Evolutionary conservation across 2,888 invertebrate species (phyloP).

Genomic region (Drosophila sordidula): DNA sequence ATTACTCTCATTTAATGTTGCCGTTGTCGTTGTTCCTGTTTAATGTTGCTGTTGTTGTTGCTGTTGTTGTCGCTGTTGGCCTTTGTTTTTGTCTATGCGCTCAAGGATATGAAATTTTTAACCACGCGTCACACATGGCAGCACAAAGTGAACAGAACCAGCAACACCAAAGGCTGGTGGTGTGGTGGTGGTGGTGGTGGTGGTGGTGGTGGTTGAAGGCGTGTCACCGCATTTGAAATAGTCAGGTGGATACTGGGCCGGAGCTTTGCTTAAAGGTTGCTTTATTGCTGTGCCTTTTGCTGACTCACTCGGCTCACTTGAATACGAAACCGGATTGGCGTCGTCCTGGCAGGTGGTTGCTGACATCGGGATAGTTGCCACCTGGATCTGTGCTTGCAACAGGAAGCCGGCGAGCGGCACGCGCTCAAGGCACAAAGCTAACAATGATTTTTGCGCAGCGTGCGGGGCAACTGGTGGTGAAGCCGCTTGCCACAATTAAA

Average conservation of each 20-base stretch:
- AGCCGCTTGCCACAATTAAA: neutral
- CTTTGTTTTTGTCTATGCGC: constrained; percentile 46
- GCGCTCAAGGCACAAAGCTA: neutral
- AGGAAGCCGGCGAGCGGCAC: constrained; percentile 3
- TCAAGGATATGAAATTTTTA: constrained; percentile 78
- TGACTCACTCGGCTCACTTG: constrained; percentile 30
- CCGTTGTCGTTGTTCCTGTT: constrained; percentile 1
- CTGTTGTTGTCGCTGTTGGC: neutral
- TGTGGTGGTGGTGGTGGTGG: constrained; percentile 11
- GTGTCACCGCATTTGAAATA: constrained; percentile 19
- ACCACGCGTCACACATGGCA: constrained; percentile 75
- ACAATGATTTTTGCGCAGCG: constrained; percentile 1
- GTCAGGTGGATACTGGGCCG: constrained; percentile 13
- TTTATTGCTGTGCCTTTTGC: constrained; percentile 12
- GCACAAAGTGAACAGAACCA: constrained; percentile 33
- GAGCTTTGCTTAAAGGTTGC: constrained; percentile 4
- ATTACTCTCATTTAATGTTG: constrained; percentile 33
- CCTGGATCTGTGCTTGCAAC: constrained; percentile 11
- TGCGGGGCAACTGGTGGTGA: neutral
- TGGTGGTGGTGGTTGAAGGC: constrained; percentile 21
- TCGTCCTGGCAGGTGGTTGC: constrained; percentile 21
- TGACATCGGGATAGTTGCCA: constrained; percentile 12
- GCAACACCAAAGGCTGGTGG: constrained; percentile 1
- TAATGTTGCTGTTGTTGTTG: constrained; percentile 7
- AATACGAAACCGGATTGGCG: constrained; percentile 47